Percentiles rank a stretch among this genome's conserved stretches.
These are phyloP conservation scores for Osmerus eperlanus DNA, from an alignment of 2,113 vertebrate genomes.

Conservation along the genomic window DNA sequence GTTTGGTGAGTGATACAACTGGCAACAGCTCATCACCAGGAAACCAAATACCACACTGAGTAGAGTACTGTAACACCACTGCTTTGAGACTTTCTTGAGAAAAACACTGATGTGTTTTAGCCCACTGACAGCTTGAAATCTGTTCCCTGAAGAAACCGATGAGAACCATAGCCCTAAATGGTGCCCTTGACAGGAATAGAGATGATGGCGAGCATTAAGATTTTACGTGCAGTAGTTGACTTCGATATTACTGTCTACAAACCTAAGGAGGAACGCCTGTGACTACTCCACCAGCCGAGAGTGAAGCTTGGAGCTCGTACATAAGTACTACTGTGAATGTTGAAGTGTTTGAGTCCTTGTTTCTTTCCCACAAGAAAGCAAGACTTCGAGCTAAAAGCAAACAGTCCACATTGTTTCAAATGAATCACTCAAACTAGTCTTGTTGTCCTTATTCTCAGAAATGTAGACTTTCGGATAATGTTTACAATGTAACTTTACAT, in stretches of 20 bases:
- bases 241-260: conserved; percentile 52
- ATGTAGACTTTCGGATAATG: no score
- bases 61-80: no score
- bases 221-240: conserved; percentile 66
- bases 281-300: conserved; percentile 16
- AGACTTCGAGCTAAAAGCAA: conserved; percentile 33
- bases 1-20: no score
- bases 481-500: no score
- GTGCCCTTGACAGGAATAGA: conserved; percentile 66
- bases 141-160: conserved; percentile 60
- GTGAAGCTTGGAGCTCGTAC: no score
- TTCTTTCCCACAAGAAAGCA: conserved; percentile 14
- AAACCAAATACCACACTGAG: no score
- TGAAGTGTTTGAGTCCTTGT: not conserved
- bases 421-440: conserved; percentile 26
- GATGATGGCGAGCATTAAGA: conserved; percentile 66
- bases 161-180: conserved; percentile 57
- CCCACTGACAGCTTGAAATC: conserved; percentile 56
- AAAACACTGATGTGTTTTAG: conserved; percentile 40
- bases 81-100: conserved; percentile 23
- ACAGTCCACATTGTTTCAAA: conserved; percentile 27
- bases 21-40: no score
- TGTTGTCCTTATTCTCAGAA: no score
- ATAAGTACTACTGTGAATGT: no score
- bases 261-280: conserved; percentile 29